phyloP scores from a whole-genome alignment of 2,113 vertebrate species.

The Odocoileus hemionus region DNA sequence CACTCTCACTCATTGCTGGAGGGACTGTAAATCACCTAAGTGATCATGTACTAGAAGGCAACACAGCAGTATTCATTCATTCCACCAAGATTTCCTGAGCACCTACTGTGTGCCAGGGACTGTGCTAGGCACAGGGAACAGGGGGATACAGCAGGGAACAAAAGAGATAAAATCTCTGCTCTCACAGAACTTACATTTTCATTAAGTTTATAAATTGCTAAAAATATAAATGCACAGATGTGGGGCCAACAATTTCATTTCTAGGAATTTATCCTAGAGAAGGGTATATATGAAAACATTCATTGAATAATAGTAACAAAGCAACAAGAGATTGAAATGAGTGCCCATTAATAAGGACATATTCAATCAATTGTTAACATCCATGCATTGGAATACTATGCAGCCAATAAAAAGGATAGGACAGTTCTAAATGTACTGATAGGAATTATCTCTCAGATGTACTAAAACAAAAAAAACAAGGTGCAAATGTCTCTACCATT shows the following conservation, averaged over 20 bases:
- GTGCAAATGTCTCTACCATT: not conserved
- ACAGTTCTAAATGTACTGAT: not conserved
- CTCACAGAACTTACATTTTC: not conserved
- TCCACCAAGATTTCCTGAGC: not conserved
- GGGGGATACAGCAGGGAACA: not conserved
- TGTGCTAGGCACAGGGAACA: no score
- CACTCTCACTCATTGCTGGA: not conserved
- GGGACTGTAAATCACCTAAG: not conserved
- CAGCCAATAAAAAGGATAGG: not conserved
- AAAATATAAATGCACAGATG: not conserved
- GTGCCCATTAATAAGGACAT: not conserved
- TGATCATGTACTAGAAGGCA: not conserved
- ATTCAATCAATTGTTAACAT: not conserved
- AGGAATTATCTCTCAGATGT: not conserved
- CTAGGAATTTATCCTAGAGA: not conserved
- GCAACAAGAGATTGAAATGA: not conserved
- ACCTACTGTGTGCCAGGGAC: not conserved
- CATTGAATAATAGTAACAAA: not conserved
- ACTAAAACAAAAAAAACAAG: not conserved
- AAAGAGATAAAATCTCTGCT: not conserved
- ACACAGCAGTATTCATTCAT: not conserved
- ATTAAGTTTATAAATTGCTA: not conserved
- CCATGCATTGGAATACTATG: not conserved
- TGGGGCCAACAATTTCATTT: not conserved
- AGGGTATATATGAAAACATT: not conserved